Evolutionary conservation across 1,140 invertebrate species (phyloP).

Genomic region (Euwallacea fornicatus): DNA sequence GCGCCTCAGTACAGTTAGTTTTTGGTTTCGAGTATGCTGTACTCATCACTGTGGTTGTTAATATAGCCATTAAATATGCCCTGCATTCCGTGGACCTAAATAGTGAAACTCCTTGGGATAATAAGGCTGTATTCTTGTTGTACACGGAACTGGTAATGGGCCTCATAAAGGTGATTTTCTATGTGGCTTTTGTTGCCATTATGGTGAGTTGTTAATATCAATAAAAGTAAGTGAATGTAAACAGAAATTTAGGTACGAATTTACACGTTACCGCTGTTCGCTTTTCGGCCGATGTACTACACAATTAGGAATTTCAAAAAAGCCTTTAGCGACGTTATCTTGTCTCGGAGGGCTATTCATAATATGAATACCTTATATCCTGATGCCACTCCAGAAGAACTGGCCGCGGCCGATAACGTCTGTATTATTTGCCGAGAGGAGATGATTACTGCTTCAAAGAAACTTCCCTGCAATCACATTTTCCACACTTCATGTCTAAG

Average conservation of each 20-base stretch:
- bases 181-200: slow-evolving; percentile 90
- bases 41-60: slow-evolving; percentile 89
- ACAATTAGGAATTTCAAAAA: slow-evolving; percentile 98
- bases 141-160: slow-evolving; percentile 97
- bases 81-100: slow-evolving; percentile 92
- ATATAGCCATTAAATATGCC: slow-evolving; percentile 94
- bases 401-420: slow-evolving; percentile 93
- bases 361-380: slow-evolving; percentile 99
- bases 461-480: slow-evolving; percentile 98
- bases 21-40: slow-evolving; percentile 99
- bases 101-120: slow-evolving; percentile 98
- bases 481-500: slow-evolving; percentile 98
- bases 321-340: slow-evolving; percentile 95
- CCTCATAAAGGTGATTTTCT: slow-evolving; percentile 85
- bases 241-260: slow-evolving; percentile 56
- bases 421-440: slow-evolving; percentile 99
- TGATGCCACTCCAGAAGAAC: slow-evolving; percentile 91
- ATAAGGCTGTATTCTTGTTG: slow-evolving; percentile 95
- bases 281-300: slow-evolving; percentile 98
- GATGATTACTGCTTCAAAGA: slow-evolving; percentile 89
- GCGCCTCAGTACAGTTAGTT: slow-evolving; percentile 96
- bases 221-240: background rate
- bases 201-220: slow-evolving; percentile 74
- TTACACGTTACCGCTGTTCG: slow-evolving; percentile 97
- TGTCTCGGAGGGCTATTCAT: slow-evolving; percentile 93